Evolutionary conservation across 1,140 invertebrate genomes (phyloP), one percentile per base, ranked within the genome.

Genomic region (Drosophila pallidifrons): DNA sequence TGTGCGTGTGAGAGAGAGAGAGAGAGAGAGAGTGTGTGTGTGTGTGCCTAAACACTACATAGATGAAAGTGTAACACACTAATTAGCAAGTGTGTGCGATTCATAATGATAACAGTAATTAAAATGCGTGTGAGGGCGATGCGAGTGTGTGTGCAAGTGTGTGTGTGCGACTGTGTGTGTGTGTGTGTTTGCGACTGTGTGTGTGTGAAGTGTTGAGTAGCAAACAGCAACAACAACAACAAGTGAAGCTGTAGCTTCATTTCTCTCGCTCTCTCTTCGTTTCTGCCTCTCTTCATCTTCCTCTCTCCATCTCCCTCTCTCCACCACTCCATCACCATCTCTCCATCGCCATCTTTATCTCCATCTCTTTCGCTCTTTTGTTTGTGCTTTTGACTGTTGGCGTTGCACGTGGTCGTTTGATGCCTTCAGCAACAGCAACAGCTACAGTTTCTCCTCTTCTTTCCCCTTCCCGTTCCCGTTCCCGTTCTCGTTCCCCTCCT

Each of bases 61-160:
- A 90, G 88, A 89, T 76, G 81, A 89, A 85, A 85, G 81, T 81
- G 85, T 85, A 85, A 89, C 86, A 89, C 78, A 90, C 81, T 89
- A 89, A 89, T 89, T 89, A 89, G 85, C 85, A 63, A 43, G 57
- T 85, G 86, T 85, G 79, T 89, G 78, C 81, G 85, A 89, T 85
- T 89, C 85, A 89, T 89, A 89, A 89, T 79, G 85, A 89, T 89
- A 89, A 85, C 85, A 89, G 85, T 81, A 89, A 89, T 89, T 89
- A 89, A 81, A 87, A 89, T 71, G 75, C 80, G 63, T 66, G 58
- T 73, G 45, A 54, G 51, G 60, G 11, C 3, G 5, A 6, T 13
- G 11, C 5, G 38, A 54, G 51, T 65, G 16, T 73, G 43, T 61
- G 51, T 67, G 49, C 20, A 25, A 25, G 20, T 59, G 28, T 70